Base-by-base conservation (phyloP, 2,888 invertebrate genomes). In the Bursaphelenchus okinawaensis region DNA sequence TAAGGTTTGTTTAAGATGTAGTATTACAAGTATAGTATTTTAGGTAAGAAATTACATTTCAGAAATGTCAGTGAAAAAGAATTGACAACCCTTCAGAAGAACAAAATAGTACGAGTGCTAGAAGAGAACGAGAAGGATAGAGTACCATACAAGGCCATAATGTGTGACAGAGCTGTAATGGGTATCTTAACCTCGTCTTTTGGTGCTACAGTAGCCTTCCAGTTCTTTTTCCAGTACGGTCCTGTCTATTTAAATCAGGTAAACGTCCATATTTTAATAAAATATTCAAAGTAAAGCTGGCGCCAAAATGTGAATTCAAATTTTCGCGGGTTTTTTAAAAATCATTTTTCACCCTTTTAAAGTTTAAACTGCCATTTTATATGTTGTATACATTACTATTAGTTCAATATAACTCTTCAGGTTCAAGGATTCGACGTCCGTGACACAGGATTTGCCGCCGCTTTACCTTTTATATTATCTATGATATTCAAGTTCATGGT, bases 171-270 rank as follows among this genome's bases (percentile, higher is more conserved):
- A 26, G 20, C 63, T 1, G 66, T 65, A 7, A 27, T 31, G 24
- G 66, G 66, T 24, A 31, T 28, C 50, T 24, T 65, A 20, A 27
- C 29, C 8, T 55, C 66, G 22, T 20, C 16, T 3, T 54, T 65
- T 23, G 66, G 63, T 4, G 67, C 26, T 27, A 23, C 55, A 16
- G 16, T 70, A 19, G 71, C 67, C 20, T 72, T 74, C 50, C 60
- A 63, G 20, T 27, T 71, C 16, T 71, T 71, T 52, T 31, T 74
- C 22, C 73, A 74, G 52, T 71, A 66, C 50, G 71, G 71, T 8
- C 71, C 71, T 27, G 61, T 75, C 22, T 71, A 70, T 51, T 31
- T 71, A 52, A 71, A 71, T 51, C 69, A 74, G 51, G 70, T 73
- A 16, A n/a, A 16, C n/a, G 28, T 23, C 26, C 19, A n/a, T 7